These are phyloP conservation scores for Cotesia vestalis DNA, from an alignment of 1,140 invertebrate genomes.

Conservation along the genomic window DNA sequence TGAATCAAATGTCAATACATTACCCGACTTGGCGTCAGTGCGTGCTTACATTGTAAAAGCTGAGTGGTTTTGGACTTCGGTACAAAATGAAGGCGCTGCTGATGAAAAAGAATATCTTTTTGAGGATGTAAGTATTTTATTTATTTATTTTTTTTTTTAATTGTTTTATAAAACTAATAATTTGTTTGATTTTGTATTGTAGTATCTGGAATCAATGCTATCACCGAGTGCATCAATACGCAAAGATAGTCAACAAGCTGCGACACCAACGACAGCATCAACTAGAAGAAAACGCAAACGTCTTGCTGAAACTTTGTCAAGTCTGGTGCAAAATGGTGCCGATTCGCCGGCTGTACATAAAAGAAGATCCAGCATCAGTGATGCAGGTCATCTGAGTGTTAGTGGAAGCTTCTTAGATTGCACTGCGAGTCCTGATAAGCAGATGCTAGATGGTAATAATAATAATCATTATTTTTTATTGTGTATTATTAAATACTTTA, in stretches of 20 bases:
- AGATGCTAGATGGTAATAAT: conserved; percentile 68
- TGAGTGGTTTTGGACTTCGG: conserved; percentile 97
- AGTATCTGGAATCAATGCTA: conserved; percentile 71
- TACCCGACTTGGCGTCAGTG: conserved; percentile 71
- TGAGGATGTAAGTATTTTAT: conserved; percentile 72
- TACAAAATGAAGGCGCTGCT: conserved; percentile 93
- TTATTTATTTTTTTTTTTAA: conserved; percentile 23
- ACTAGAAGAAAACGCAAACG: conserved; percentile 78
- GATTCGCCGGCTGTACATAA: conserved; percentile 73
- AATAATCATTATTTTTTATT: not conserved
- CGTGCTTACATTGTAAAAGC: conserved; percentile 82
- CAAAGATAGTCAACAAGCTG: conserved; percentile 61
- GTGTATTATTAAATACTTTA: too few species aligned
- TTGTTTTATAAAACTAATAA: conserved; percentile 17
- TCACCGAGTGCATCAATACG: conserved; percentile 66
- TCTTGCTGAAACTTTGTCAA: conserved; percentile 70
- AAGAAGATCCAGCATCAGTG: conserved; percentile 83
- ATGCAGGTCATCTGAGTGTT: conserved; percentile 82
- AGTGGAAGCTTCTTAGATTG: conserved; percentile 88
- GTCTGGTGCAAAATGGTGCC: conserved; percentile 65
- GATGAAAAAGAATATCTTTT: conserved; percentile 89
- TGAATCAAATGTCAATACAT: conserved; percentile 75
- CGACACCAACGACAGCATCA: conserved; percentile 62
- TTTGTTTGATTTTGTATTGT: conserved; percentile 31
- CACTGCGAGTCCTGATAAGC: conserved; percentile 79